Evolutionary conservation across 2,797 vertebrate species (phyloP), one percentile per base, ranked within the genome.

Genomic region (Semotilus atromaculatus): DNA sequence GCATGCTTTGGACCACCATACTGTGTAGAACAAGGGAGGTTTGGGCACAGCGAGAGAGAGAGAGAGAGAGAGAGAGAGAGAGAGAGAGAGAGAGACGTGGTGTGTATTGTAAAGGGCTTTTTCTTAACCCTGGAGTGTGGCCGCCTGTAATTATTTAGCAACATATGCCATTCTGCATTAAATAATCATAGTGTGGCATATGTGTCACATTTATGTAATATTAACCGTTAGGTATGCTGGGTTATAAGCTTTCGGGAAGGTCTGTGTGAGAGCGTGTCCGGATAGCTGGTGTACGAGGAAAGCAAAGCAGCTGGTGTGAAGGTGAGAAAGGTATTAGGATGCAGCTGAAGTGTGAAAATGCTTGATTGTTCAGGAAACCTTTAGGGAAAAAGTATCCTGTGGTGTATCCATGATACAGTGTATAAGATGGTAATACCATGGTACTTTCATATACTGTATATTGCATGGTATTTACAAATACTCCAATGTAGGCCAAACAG

Each of bases 111-210:
- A 89, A 85, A 74, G 83, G 83, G 83, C 77, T 81, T 78, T 85
- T 77, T 85, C 83, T 81, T 83, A 84, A 80, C 81, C 43, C 75
- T 84, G 86, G 82, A 86, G 71, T 55, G 70, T 80, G 55, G 80
- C 64, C 38, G 71, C 58, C 79, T 84, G 80, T 64, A 83, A 86
- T 86, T 85, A 85, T 86, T 85, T 81, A 83, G 80, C 80, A 83
- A 64, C 83, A 87, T 88, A 86, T 87, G 87, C 73, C 81, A 60
- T 86, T 84, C 67, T 10, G 83, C 83, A 88, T 88, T 60, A 89
- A 89, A 87, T 88, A 88, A 88, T 88, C 53, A 89, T 88, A 81
- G 60, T 71, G 36, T 70, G 55, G 77, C 85, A 86, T 85, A 74
- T 83, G 85, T 77, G 83, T 79, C 53, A 72, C 83, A 80, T 48